phyloP scores from a whole-genome alignment of 2,888 invertebrate genomes.

The Hymenopus coronatus region DNA sequence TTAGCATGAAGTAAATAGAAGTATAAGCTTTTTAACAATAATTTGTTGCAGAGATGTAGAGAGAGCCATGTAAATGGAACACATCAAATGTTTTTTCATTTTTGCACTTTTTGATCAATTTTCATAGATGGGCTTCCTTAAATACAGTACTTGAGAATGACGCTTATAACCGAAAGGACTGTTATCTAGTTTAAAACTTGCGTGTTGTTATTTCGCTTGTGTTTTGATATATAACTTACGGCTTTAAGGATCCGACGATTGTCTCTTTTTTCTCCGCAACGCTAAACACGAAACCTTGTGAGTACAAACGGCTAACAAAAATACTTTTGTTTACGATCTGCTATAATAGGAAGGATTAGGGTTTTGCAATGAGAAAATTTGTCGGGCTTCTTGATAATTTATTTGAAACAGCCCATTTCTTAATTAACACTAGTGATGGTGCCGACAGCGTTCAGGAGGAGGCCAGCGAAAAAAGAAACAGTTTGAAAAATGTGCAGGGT shows the following conservation, averaged over 20 bases:
- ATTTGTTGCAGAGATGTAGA: no score
- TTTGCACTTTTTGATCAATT: no score
- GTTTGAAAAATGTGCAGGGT: background rate
- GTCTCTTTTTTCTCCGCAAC: background rate
- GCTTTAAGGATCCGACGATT: background rate
- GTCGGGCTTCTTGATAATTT: background rate
- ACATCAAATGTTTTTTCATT: no score
- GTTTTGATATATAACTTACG: background rate
- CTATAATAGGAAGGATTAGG: background rate
- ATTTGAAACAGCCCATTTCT: background rate
- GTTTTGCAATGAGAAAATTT: background rate
- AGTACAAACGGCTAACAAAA: background rate
- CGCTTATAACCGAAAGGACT: no score
- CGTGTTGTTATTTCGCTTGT: background rate
- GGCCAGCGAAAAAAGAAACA: background rate
- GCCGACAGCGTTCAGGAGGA: background rate
- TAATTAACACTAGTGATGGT: background rate
- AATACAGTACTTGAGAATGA: no score
- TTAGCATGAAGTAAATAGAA: no score
- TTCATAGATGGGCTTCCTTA: no score
- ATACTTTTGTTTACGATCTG: background rate
- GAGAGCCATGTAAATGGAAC: no score
- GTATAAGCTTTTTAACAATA: no score
- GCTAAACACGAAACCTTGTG: background rate
- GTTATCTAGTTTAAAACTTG: background rate